Conservation (phyloP, 1,140 invertebrate genomes). For the Arion vulgaris region DNA sequence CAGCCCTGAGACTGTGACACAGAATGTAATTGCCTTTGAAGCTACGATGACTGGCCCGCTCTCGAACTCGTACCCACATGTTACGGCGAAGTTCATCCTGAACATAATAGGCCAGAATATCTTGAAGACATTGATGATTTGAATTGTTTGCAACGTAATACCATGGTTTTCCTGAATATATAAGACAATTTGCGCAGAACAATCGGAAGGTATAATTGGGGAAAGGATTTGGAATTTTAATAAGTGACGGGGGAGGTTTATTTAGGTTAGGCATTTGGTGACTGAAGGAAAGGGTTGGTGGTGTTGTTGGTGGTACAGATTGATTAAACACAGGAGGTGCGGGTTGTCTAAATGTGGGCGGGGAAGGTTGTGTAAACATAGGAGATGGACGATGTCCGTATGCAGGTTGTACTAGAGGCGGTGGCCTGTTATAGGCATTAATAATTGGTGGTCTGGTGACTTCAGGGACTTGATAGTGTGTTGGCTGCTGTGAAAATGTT, state of each 20-base stretch:
- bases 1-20: constrained; percentile 55
- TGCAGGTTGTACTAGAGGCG: neutral
- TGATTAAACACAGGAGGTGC: neutral
- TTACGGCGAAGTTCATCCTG: constrained; percentile 29
- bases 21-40: constrained; percentile 61
- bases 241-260: neutral
- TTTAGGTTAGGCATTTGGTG: neutral
- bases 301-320: neutral
- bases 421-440: neutral
- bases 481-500: neutral
- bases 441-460: neutral
- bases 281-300: neutral
- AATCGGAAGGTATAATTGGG: constrained; percentile 55
- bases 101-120: constrained; percentile 54
- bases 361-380: neutral
- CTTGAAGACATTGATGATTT: constrained; percentile 61
- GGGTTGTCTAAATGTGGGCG: neutral
- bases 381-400: neutral
- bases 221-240: constrained; percentile 46
- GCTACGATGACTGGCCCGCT: constrained; percentile 60
- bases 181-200: constrained; percentile 59
- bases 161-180: constrained; percentile 44
- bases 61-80: constrained; percentile 58
- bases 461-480: neutral
- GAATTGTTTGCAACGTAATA: constrained; percentile 44